phyloP scores from a whole-genome alignment of 2,113 vertebrate genomes.

The Neoarius graeffei region DNA sequence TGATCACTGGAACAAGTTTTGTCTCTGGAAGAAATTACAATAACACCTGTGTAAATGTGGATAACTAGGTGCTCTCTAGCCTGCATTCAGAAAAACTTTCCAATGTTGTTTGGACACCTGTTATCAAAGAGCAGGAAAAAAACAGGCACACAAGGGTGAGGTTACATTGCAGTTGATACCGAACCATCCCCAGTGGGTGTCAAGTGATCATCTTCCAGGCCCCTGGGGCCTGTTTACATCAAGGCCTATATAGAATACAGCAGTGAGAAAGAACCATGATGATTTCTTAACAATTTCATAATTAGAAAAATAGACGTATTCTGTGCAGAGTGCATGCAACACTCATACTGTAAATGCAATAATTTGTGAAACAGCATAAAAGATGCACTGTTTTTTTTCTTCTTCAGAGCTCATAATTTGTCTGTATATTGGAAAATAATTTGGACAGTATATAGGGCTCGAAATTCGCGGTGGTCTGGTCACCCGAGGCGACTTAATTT shows the following conservation, averaged over 20 bases:
- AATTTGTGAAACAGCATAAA: background rate
- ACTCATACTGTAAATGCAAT: conserved; percentile 28
- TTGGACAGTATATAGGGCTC: no score
- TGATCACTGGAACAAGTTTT: background rate
- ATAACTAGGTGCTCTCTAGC: background rate
- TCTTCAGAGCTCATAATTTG: background rate
- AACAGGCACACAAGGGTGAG: background rate
- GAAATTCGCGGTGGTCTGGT: no score
- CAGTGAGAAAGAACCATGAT: conserved; percentile 17
- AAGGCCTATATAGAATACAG: conserved; percentile 23
- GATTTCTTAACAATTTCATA: background rate
- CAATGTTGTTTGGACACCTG: background rate
- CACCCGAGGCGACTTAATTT: no score
- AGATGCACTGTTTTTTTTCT: background rate
- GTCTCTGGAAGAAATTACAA: background rate
- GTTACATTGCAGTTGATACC: conserved; percentile 35
- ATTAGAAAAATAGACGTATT: conserved; percentile 44
- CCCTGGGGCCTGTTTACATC: conserved; percentile 43
- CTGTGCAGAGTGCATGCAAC: conserved; percentile 29
- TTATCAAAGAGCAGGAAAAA: background rate
- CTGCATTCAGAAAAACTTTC: background rate
- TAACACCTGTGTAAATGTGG: background rate
- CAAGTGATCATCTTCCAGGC: conserved; percentile 28
- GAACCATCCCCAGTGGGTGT: conserved; percentile 27
- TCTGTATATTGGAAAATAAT: background rate